These are phyloP conservation scores for Sphyrna mokarran DNA, from an alignment of 2,113 vertebrate species.

Conservation along the genomic window DNA sequence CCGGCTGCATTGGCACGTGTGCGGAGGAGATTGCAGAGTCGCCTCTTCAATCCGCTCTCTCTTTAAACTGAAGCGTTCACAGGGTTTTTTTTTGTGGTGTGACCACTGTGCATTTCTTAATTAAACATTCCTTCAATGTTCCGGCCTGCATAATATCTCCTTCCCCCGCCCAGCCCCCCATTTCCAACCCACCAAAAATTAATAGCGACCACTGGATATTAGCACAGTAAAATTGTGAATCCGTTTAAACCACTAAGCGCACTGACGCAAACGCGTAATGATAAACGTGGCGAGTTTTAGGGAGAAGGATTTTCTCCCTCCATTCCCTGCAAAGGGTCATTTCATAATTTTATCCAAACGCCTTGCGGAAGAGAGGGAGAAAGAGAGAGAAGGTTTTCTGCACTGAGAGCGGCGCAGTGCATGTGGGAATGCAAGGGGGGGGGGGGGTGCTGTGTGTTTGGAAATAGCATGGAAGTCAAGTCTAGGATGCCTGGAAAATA, in stretches of 20 bases:
- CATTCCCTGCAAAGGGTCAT: constrained; percentile 40
- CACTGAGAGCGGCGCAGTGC: neutral
- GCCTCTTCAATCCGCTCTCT: neutral
- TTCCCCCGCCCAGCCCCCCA: too few species aligned
- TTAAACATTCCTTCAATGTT: neutral
- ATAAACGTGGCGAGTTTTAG: constrained; percentile 45
- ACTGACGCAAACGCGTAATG: constrained; percentile 60
- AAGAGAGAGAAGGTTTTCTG: too few species aligned
- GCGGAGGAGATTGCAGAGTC: neutral
- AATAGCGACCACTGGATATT: neutral
- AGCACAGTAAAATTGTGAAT: constrained; percentile 40
- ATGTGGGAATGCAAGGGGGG: neutral
- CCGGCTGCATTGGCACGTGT: neutral
- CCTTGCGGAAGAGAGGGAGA: neutral
- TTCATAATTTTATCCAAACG: constrained; percentile 31
- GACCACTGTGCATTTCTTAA: neutral
- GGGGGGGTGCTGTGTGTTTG: neutral
- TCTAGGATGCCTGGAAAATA: constrained; percentile 38
- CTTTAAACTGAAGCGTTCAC: neutral
- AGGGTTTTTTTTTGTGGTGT: neutral
- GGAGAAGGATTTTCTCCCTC: constrained; percentile 36
- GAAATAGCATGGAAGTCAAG: constrained; percentile 37
- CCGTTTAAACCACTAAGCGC: constrained; percentile 46
- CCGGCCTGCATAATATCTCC: neutral
- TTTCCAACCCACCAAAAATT: neutral